A percentile compares a stretch with the other conserved stretches of the same genome.
These are phyloP conservation scores for Melikaiella ostensackeni DNA, from an alignment of 2,888 invertebrate species.

Conservation along the genomic window DNA sequence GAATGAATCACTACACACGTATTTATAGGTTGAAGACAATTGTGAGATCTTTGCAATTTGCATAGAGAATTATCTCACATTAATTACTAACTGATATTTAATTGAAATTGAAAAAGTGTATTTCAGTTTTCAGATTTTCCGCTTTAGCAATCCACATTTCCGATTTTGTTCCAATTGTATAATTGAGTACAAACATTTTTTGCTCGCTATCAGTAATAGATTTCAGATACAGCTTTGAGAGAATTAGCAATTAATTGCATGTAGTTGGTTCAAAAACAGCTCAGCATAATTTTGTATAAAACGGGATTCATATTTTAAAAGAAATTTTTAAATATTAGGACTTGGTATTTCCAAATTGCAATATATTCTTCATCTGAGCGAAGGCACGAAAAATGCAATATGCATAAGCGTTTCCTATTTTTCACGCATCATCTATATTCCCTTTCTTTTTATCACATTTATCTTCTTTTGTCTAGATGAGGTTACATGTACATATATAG, in stretches of 20 bases:
- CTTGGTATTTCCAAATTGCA: not conserved
- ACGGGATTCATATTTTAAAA: not conserved
- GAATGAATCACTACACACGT: not conserved
- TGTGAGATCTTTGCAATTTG: not conserved
- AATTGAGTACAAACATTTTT: not conserved
- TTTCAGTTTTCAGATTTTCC: not conserved
- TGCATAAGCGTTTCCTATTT: not conserved
- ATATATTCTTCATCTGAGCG: not conserved
- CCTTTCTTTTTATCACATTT: not conserved
- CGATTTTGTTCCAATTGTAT: not conserved
- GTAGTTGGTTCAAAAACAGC: not conserved
- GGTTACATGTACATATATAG: not conserved
- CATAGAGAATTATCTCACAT: not conserved
- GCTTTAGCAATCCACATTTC: not conserved
- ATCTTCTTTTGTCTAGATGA: not conserved
- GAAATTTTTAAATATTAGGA: not conserved
- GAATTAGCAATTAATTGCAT: not conserved
- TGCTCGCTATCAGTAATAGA: not conserved
- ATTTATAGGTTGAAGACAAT: not conserved
- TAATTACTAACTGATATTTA: not conserved
- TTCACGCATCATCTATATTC: not conserved
- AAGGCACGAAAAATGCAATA: constrained; percentile 2
- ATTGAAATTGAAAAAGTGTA: not conserved
- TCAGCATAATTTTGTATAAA: too few species aligned
- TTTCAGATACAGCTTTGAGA: not conserved